Conservation (phyloP, 2,797 vertebrate species). For the Lithobates pipiens region DNA sequence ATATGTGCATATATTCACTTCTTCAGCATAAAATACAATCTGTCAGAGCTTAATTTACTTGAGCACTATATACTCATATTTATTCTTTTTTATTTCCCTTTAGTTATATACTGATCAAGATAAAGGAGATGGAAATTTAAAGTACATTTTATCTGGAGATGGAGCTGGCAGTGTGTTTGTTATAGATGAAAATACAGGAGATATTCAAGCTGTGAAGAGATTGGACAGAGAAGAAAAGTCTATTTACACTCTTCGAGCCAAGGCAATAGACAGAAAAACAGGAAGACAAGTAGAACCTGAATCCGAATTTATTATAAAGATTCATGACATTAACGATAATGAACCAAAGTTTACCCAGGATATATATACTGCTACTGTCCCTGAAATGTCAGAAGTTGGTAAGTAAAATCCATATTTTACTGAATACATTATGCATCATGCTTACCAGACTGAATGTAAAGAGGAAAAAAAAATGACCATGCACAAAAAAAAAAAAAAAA, state of each 20-base stretch:
- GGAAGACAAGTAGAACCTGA: slow-evolving; percentile 91
- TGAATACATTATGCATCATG: background rate
- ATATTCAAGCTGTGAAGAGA: slow-evolving; percentile 95
- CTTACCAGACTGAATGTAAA: background rate
- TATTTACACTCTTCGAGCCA: slow-evolving; percentile 89
- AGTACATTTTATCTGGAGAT: slow-evolving; percentile 93
- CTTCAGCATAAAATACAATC: background rate
- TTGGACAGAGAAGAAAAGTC: slow-evolving; percentile 96
- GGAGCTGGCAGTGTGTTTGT: slow-evolving; percentile 92
- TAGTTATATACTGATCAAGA: slow-evolving; percentile 98
- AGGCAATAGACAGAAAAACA: slow-evolving; percentile 90
- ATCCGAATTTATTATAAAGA: slow-evolving; percentile 98
- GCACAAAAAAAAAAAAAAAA: too few relatives aligned
- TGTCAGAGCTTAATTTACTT: background rate
- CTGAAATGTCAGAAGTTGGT: slow-evolving; percentile 97
- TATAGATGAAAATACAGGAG: slow-evolving; percentile 97
- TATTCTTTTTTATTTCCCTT: slow-evolving; percentile 68
- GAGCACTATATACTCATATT: background rate
- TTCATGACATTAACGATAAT: slow-evolving; percentile 98
- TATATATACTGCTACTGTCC: slow-evolving; percentile 88
- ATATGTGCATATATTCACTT: background rate
- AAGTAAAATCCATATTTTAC: slow-evolving; percentile 71
- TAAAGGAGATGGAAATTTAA: slow-evolving; percentile 92
- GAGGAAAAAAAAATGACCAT: background rate
- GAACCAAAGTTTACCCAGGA: slow-evolving; percentile 93